Evolutionary conservation across 2,888 invertebrate species (phyloP).

Genomic region (Apamea monoglypha): DNA sequence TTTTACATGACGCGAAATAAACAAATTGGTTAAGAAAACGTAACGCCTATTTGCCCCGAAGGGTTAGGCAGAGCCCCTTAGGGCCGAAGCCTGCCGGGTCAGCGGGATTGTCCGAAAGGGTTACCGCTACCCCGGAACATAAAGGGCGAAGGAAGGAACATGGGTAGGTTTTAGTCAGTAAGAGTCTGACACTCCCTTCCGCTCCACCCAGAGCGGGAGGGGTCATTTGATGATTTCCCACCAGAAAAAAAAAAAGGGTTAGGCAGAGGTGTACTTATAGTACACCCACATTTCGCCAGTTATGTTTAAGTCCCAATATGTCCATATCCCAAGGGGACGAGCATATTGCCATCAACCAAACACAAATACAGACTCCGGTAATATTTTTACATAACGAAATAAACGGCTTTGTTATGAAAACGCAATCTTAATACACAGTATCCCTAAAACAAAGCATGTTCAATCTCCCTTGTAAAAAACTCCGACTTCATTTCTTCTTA

Average conservation of each 20-base stretch:
- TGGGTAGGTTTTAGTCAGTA: too few species aligned
- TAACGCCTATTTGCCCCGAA: not conserved
- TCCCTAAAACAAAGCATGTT: slow-evolving; percentile 36
- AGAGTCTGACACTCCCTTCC: too few species aligned
- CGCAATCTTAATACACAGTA: not conserved
- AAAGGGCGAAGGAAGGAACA: too few species aligned
- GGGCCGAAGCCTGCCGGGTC: too few species aligned
- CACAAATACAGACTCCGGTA: not conserved
- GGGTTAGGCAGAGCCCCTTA: not conserved
- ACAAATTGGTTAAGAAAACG: not conserved
- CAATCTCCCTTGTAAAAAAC: slow-evolving; percentile 37
- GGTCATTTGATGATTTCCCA: too few species aligned
- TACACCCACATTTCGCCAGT: not conserved
- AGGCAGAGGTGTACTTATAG: too few species aligned
- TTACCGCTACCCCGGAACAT: too few species aligned
- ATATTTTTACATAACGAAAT: not conserved
- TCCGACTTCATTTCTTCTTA: slow-evolving; percentile 33
- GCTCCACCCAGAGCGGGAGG: too few species aligned
- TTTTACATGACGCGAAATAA: not conserved
- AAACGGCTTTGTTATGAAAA: slow-evolving; percentile 2
- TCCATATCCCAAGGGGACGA: not conserved
- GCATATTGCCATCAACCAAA: not conserved
- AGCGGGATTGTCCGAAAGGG: too few species aligned
- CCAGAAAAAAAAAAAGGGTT: too few species aligned
- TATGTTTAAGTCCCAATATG: not conserved